Percentiles rank a stretch among this genome's conserved stretches.
phyloP scores from a whole-genome alignment of 2,888 invertebrate species.

The Oscheius sp. region DNA sequence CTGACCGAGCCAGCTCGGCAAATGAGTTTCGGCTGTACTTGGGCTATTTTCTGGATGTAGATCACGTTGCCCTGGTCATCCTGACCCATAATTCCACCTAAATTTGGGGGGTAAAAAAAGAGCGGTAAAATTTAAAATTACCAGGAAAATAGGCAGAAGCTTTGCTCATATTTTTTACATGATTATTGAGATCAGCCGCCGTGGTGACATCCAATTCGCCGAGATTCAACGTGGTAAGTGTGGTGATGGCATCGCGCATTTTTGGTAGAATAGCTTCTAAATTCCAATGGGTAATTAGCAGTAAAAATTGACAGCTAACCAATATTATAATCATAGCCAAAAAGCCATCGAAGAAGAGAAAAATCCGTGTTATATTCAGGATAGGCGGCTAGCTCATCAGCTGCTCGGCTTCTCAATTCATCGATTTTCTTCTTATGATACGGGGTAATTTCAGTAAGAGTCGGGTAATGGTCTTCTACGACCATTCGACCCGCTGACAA shows the following conservation, averaged over 20 bases:
- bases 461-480: constrained; percentile 6
- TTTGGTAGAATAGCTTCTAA: constrained; percentile 54
- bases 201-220: constrained; percentile 8
- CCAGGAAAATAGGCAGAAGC: constrained; percentile 66
- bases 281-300: not conserved
- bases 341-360: constrained; percentile 65
- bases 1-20: constrained; percentile 60
- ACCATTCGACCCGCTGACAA: not conserved
- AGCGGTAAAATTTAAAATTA: too few species aligned
- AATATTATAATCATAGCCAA: constrained; percentile 68
- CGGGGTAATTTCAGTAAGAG: not conserved
- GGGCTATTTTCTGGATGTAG: constrained; percentile 55
- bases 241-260: constrained; percentile 41
- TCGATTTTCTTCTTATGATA: constrained; percentile 48
- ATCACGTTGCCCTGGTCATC: constrained; percentile 52
- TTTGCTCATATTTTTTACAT: constrained; percentile 46
- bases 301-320: constrained; percentile 17
- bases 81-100: constrained; percentile 57
- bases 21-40: constrained; percentile 59
- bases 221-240: constrained; percentile 44
- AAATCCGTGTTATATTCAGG: constrained; percentile 66
- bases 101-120: too few species aligned
- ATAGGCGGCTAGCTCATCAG: constrained; percentile 43
- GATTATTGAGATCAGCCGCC: constrained; percentile 50
- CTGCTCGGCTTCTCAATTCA: constrained; percentile 42